Conservation (phyloP, 2,888 invertebrate genomes). For the Temnothorax unifasciatus region DNA sequence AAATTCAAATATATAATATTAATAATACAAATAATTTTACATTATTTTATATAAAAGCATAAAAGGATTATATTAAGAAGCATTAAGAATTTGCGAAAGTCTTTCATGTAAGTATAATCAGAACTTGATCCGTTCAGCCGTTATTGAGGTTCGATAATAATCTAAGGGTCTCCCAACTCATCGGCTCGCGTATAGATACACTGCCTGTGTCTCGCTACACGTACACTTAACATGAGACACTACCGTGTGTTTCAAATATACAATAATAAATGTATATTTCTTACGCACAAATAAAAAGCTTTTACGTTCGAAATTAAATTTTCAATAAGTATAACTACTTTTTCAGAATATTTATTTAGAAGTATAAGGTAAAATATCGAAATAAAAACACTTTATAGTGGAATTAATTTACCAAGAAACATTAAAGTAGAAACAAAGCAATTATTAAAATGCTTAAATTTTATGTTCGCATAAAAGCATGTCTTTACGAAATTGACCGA, state of each 20-base stretch:
- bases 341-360: neutral
- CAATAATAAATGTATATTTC: constrained; percentile 5
- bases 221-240: too few species aligned
- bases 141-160: too few species aligned
- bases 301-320: neutral
- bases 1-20: too few species aligned
- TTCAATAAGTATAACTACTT: neutral
- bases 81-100: neutral
- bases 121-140: too few species aligned
- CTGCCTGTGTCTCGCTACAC: too few species aligned
- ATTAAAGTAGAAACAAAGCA: neutral
- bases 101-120: neutral
- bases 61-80: neutral
- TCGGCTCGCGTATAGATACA: too few species aligned
- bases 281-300: neutral
- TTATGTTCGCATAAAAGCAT: neutral
- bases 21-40: constrained; percentile 1
- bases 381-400: neutral
- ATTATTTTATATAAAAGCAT: neutral
- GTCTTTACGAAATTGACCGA: constrained; percentile 17
- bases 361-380: neutral
- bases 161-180: too few species aligned
- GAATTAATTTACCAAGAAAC: neutral
- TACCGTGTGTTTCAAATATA: too few species aligned
- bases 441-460: neutral